Evolutionary conservation across 2,797 vertebrate genomes (phyloP), one percentile per base, ranked within the genome.

Genomic region (Acanthurus tractus): DNA sequence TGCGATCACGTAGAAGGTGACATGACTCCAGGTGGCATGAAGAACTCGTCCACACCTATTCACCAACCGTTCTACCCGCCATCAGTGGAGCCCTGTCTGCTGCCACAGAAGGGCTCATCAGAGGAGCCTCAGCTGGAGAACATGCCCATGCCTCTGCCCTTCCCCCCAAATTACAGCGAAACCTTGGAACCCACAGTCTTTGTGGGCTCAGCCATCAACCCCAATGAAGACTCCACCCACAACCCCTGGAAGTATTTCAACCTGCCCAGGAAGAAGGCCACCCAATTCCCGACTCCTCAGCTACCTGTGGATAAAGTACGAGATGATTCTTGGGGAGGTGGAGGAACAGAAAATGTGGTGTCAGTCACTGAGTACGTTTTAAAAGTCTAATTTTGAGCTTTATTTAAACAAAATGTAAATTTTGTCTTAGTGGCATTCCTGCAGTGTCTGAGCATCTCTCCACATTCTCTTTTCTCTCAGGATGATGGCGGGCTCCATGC

Each of bases 61-160:
- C 97, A 97, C 88, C 98, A 98, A 58, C 95, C 97, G 64, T 98
- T 98, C 89, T 99, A 98, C 94, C 97, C 97, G 54, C 96, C 97
- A 59, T 96, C 97, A 56, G 96, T 97, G 6, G 97, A 98, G 62
- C 97, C 98, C 74, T 98, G 97, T 77, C 88, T 97, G 92, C 92
- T 96, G 74, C 95, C 98, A 82, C 95, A 96, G 36, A 99, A 99
- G 92, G 87, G 94, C 42, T 94, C 96, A 0, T 86, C 92, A 48
- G 97, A 97, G 59, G 97, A 98, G 84, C 94, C 97, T 84, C 95
- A 93, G 70, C 93, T 97, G 5, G 96, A 97, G 77, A 93, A 94
- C 72, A 87, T 96, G 87, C 87, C 95, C n/a, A 81, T 97, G 88
- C 87, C 96, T 71, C 95, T 97, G 63, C 91, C 96, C 46, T 98